Evolutionary conservation across 2,113 vertebrate genomes (phyloP), one percentile per base, ranked within the genome.

Genomic region (Leucoraja erinaceus): DNA sequence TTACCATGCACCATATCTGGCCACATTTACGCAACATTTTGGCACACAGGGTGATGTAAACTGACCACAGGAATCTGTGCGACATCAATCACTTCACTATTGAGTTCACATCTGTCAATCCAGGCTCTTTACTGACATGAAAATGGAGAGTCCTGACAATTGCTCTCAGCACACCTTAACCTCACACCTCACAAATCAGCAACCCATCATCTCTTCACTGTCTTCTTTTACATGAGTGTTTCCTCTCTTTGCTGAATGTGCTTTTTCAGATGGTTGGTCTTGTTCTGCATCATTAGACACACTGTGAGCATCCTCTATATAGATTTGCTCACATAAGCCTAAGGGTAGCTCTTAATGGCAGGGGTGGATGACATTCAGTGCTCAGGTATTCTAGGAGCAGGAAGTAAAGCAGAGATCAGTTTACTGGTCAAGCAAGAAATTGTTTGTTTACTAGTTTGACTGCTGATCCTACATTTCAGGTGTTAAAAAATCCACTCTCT

Each of bases 391-490:
- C 72, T 93, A 75, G 79, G 54, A 93, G 76, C 86, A 95, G 96
- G 96, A 96, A 96, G 94, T 94, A 63, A 79, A 63, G 75, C 83
- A 75, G 96, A 75, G 96, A 95, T 97, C 96, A 93, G 93, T 94
- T 97, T 97, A 96, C 96, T 95, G 95, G 94, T 93, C 95, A 96
- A 96, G 95, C 96, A 96, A 96, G 95, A 94, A 94, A 90, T 93
- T 96, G 96, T 97, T 97, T 97, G 95, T 96, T 97, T 97, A 95
- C 94, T n/a, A 93, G 95, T 95, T 91, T 93, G 94, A 94, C 93
- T 92, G 93, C 93, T 68, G 93, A 94, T 95, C 94, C 94, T 94
- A 95, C 94, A 95, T 96, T 96, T 96, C 94, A 93, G 93, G 93
- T 93, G 94, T 94, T 76, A 79, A 93, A 79, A 93, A 79, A 61